These are phyloP conservation scores for Dallia pectoralis DNA, from an alignment of 2,797 vertebrate genomes.

Conservation along the genomic window DNA sequence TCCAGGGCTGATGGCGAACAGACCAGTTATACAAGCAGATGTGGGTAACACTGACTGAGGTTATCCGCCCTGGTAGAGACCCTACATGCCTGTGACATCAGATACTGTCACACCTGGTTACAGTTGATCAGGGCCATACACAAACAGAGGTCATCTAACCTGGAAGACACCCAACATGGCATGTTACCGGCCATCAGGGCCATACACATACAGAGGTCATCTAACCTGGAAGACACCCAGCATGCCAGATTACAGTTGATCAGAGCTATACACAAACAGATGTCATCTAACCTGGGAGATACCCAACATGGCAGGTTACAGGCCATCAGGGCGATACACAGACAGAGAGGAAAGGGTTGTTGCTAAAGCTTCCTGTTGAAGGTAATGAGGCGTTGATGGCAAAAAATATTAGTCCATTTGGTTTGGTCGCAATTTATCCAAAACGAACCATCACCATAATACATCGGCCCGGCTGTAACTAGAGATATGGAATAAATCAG, in stretches of 20 bases:
- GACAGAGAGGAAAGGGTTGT: slow-evolving; percentile 10
- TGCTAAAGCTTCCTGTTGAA: too few relatives aligned
- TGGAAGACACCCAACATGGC: too few relatives aligned
- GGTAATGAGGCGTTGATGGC: background rate
- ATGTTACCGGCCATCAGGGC: too few relatives aligned
- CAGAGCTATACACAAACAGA: too few relatives aligned
- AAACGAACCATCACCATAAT: background rate
- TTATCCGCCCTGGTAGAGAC: slow-evolving; percentile 16
- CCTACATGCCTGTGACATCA: slow-evolving; percentile 18
- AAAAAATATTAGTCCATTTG: background rate
- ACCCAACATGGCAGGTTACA: too few relatives aligned
- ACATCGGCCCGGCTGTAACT: background rate
- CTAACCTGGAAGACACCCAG: too few relatives aligned
- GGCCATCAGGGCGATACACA: slow-evolving; percentile 20
- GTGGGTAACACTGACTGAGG: slow-evolving; percentile 16
- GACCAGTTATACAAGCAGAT: background rate
- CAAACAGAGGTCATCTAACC: too few relatives aligned
- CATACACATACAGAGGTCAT: too few relatives aligned
- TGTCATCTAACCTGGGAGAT: too few relatives aligned
- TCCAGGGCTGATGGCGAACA: background rate
- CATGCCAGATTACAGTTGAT: too few relatives aligned
- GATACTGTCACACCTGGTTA: background rate
- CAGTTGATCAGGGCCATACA: slow-evolving; percentile 25
- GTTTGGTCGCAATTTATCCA: slow-evolving; percentile 7
- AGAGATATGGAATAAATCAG: background rate